Base-by-base conservation (phyloP, 2,888 invertebrate genomes). In the Drosophila glabriapex region DNA sequence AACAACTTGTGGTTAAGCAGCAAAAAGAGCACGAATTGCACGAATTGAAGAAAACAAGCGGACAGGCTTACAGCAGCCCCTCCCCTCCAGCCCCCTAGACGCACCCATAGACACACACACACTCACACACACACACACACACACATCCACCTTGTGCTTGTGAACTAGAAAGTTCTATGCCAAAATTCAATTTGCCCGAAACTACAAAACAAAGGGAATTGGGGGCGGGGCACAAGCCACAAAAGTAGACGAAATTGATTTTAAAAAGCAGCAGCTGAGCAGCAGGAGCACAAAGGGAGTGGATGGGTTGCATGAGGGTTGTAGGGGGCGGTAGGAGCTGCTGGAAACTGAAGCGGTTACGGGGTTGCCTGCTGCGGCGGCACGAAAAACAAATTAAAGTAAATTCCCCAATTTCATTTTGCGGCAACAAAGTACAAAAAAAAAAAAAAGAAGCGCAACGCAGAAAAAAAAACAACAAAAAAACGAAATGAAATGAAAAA, bases 351-450 rank as follows among this genome's bases (percentile, higher is more conserved):
- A 71, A 73, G 37, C 41, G 65, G 73, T 35, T 56, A 53, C 39
- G 41, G 64, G 28, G 66, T 31, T 68, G 68, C 74, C 73, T 73
- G 73, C 88, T 82, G 83, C 71, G 83, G 91, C 82, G 84, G 89
- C 91, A 90, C 89, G 91, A 86, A 90, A 85, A 85, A 81, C 85
- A 85, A 85, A 85, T 85, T 85, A 85, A 85, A 85, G 91, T 90
- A 90, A 85, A 85, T 85, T 85, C 91, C 91, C 85, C 85, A 85
- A 85, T 85, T 85, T 89, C 85, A 85, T 85, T 85, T 80, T 85
- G 85, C 73, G 91, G 91, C 82, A 90, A 77, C 86, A 85, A 85
- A 83, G 77, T 76, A 78, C 63, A 58, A 54, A 39, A 73, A 73
- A 54, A 39, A 73, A 73, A 65, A 61, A 68, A 61, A n/a, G 64